phyloP scores from a whole-genome alignment of 2,888 invertebrate species.

The Acheta domesticus region DNA sequence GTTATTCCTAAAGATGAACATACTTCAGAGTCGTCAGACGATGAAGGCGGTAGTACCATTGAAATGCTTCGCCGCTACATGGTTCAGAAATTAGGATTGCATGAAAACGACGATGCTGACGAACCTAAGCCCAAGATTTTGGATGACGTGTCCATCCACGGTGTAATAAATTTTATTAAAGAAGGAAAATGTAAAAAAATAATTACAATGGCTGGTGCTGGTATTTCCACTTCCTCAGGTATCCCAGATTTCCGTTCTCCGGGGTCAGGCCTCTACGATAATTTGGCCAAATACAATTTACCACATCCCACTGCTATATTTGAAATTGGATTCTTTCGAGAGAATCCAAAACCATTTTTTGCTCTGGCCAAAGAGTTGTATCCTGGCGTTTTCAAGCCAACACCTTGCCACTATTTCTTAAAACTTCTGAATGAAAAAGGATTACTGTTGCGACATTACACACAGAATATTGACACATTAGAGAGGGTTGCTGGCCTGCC shows the following conservation, averaged over 20 bases:
- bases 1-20: neutral
- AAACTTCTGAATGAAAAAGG: constrained; percentile 79
- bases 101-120: constrained; percentile 48
- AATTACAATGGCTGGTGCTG: constrained; percentile 92
- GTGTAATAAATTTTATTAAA: constrained; percentile 75
- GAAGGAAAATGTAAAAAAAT: constrained; percentile 75
- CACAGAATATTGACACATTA: constrained; percentile 86
- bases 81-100: constrained; percentile 61
- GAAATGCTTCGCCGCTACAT: constrained; percentile 64
- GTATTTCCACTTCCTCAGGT: constrained; percentile 93
- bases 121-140: constrained; percentile 53
- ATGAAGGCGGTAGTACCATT: constrained; percentile 53
- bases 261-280: constrained; percentile 86
- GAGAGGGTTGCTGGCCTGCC: constrained; percentile 83
- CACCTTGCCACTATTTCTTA: constrained; percentile 87
- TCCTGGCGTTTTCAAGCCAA: constrained; percentile 84
- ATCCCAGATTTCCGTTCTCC: constrained; percentile 96
- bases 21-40: neutral
- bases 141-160: constrained; percentile 68
- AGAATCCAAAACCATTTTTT: constrained; percentile 91
- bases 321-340: constrained; percentile 79
- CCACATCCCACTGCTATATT: constrained; percentile 92
- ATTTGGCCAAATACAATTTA: constrained; percentile 84
- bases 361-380: constrained; percentile 84
- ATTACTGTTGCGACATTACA: constrained; percentile 52